Evolutionary conservation across 2,888 invertebrate species (phyloP), one percentile per base, ranked within the genome.

Genomic region (Spodoptera exigua): DNA sequence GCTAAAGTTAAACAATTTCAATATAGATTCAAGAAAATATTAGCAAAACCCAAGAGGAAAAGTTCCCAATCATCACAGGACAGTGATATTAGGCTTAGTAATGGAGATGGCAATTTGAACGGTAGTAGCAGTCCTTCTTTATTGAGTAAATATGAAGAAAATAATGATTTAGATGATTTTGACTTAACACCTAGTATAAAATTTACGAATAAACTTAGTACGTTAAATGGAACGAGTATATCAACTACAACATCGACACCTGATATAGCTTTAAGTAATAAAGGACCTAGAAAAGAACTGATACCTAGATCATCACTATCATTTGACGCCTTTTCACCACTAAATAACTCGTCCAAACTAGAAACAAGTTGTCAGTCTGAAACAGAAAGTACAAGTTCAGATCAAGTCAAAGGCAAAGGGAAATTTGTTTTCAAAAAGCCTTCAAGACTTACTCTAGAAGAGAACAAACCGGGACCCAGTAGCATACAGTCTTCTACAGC

Each of bases 1-100:
- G 85, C 92, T 1, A 95, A 95, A 81, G 85, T 96, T 7, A 95
- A 95, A 87, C 88, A 91, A 36, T 83, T 96, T 43, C 93, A 95
- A 60, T 94, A 94, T 70, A 96, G 95, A 80, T 88, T 96, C 3
- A 96, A 95, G 84, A 76, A 73, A 52, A 81, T 82, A 16, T 64
- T 91, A 92, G 94, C 64, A 27, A 93, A 93, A 74, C 76, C 93
- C 9, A 87, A 93, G 41, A 72, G 44, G 17, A 32, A 70, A 56
- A 76, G 47, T 35, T 69, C 69, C 74, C 64, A 73, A 65, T 49
- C 62, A 35, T 65, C 70, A 34, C 67, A 83, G 44, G 34, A 9
- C 21, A 55, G 35, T 40, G 47, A 48, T 7, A 36, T 60, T 52
- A 61, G 68, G 52, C 53, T 45, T 44, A 73, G 81, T 74, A 52